Conservation (phyloP, 2,113 vertebrate genomes). For the Lophura nycthemera region DNA sequence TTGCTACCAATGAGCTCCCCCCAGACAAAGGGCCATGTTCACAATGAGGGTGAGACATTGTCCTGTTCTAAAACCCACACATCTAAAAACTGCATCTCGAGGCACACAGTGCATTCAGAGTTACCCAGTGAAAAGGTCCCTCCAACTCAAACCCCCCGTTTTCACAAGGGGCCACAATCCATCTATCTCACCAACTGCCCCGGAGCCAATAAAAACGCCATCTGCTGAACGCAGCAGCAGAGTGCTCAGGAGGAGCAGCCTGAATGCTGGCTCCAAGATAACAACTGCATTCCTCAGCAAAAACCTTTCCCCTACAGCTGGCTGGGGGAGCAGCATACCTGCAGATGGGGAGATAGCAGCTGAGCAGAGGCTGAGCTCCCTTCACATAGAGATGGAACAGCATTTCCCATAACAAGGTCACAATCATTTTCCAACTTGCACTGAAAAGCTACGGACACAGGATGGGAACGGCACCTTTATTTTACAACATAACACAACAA, state of each 20-base stretch:
- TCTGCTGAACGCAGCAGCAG: background rate
- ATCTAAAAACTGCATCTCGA: background rate
- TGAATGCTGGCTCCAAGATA: background rate
- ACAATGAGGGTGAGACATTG: background rate
- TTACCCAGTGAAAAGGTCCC: background rate
- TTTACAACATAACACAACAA: background rate
- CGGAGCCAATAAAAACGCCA: background rate
- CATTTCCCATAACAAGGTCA: background rate
- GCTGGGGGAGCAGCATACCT: background rate
- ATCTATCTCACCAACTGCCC: background rate
- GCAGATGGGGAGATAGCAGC: background rate
- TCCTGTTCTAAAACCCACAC: background rate
- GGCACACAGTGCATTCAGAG: background rate
- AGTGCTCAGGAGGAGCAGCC: background rate
- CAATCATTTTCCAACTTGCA: background rate
- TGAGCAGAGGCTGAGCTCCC: background rate
- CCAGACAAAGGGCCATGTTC: constrained; percentile 41
- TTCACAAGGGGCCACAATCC: background rate
- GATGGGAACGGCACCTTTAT: background rate
- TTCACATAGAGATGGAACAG: background rate
- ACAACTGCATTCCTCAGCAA: background rate
- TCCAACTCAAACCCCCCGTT: background rate
- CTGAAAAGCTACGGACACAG: background rate
- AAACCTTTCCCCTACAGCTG: background rate
- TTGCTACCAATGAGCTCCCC: constrained; percentile 59